Evolutionary conservation across 2,888 invertebrate genomes (phyloP).

Genomic region (Euproctis similis): DNA sequence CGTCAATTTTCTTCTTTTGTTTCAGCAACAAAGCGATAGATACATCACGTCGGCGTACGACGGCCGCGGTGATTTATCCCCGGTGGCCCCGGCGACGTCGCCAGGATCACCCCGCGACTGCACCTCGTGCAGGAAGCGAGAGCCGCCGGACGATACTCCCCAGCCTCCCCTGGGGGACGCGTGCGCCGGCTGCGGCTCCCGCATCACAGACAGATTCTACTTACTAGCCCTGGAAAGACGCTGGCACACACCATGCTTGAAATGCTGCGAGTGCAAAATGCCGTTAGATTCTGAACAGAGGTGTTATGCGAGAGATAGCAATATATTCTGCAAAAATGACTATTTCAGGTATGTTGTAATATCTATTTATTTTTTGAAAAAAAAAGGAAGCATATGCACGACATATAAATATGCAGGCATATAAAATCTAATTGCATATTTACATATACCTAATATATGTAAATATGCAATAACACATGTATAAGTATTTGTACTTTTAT

Average conservation of each 20-base stretch:
- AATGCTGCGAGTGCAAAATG: constrained; percentile 93
- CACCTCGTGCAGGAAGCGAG: constrained; percentile 76
- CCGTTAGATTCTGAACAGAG: constrained; percentile 93
- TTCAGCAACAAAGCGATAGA: constrained; percentile 83
- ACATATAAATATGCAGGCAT: no score
- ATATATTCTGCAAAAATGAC: constrained; percentile 97
- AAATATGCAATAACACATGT: no score
- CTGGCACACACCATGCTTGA: constrained; percentile 94
- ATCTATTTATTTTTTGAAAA: neutral
- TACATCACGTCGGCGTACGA: constrained; percentile 80
- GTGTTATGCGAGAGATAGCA: constrained; percentile 94
- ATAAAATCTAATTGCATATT: no score
- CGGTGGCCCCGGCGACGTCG: constrained; percentile 82
- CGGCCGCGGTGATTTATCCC: constrained; percentile 83
- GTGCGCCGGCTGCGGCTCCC: constrained; percentile 92
- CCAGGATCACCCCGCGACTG: constrained; percentile 77
- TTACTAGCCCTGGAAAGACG: constrained; percentile 92
- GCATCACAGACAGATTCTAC: constrained; percentile 93
- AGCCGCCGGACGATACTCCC: constrained; percentile 67
- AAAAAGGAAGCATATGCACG: no score
- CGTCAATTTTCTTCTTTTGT: constrained; percentile 21
- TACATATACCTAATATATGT: no score
- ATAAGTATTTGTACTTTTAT: no score
- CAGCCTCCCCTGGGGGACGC: constrained; percentile 70
- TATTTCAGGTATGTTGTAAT: constrained; percentile 89